A percentile compares a stretch with the other conserved stretches of the same genome.
These are phyloP conservation scores for Channallabes apus DNA, from an alignment of 2,797 vertebrate genomes.

Conservation along the genomic window DNA sequence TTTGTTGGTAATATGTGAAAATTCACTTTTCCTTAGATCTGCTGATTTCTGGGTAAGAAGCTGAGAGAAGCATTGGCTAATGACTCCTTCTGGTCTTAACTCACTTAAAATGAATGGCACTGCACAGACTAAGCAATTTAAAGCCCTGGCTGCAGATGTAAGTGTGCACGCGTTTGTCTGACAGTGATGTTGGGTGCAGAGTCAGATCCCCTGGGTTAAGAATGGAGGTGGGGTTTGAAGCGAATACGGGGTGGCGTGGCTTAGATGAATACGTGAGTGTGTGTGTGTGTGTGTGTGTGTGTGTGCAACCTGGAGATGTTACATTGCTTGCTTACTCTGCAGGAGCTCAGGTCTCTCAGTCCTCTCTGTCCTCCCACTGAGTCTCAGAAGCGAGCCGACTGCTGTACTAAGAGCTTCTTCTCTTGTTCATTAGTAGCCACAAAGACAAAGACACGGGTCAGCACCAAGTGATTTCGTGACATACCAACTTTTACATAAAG, in stretches of 20 bases:
- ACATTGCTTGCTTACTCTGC: conserved; percentile 74
- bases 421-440: conserved; percentile 58
- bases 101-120: conserved; percentile 49
- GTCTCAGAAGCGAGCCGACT: conserved; percentile 57
- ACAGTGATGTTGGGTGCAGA: conserved; percentile 50
- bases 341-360: conserved; percentile 67
- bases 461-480: conserved; percentile 63
- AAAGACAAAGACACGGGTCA: conserved; percentile 60
- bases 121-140: conserved; percentile 59
- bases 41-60: conserved; percentile 46
- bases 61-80: conserved; percentile 55
- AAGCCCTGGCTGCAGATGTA: conserved; percentile 54
- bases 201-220: conserved; percentile 51
- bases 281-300: conserved; percentile 3
- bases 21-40: conserved; percentile 39
- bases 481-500: conserved; percentile 62
- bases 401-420: conserved; percentile 62
- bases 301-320: conserved; percentile 48
- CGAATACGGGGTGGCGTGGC: conserved; percentile 42
- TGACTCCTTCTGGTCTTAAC: conserved; percentile 43
- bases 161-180: conserved; percentile 40
- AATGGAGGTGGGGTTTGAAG: conserved; percentile 38
- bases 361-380: conserved; percentile 61
- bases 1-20: neutral
- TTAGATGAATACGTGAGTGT: conserved; percentile 35